These are phyloP conservation scores for Aphelocoma californica DNA, from an alignment of 2,797 vertebrate genomes.

Conservation along the genomic window DNA sequence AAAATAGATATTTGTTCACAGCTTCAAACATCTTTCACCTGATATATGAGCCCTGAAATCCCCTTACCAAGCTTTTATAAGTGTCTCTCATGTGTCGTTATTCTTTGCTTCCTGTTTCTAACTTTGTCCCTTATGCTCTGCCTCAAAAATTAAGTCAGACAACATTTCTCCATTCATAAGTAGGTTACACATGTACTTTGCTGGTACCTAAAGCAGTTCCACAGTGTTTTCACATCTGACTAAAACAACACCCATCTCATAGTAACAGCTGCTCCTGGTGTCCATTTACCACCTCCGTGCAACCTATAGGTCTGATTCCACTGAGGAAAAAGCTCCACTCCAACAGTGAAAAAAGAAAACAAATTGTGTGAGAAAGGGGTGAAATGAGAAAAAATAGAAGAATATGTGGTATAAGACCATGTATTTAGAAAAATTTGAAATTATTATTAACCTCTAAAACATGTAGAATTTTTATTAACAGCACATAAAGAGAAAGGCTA, in stretches of 20 bases:
- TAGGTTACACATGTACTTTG: neutral
- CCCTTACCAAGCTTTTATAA: neutral
- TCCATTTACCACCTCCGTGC: neutral
- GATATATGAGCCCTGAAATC: neutral
- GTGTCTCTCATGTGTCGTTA: neutral
- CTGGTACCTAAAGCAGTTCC: neutral
- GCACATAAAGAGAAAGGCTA: neutral
- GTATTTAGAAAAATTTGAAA: neutral
- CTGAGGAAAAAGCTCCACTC: neutral
- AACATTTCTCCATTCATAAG: neutral
- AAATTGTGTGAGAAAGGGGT: neutral
- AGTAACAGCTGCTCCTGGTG: neutral
- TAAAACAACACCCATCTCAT: neutral
- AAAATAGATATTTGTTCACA: neutral
- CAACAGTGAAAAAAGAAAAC: neutral
- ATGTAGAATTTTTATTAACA: neutral
- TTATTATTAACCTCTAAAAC: neutral
- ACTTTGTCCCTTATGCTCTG: neutral
- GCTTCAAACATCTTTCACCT: neutral
- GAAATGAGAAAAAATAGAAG: neutral
- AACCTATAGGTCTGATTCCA: neutral
- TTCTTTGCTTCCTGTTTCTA: neutral
- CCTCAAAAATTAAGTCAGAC: neutral
- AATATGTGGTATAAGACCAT: neutral
- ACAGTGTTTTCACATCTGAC: neutral